phyloP scores from a whole-genome alignment of 2,888 invertebrate species.

The Nephrotoma flavescens region DNA sequence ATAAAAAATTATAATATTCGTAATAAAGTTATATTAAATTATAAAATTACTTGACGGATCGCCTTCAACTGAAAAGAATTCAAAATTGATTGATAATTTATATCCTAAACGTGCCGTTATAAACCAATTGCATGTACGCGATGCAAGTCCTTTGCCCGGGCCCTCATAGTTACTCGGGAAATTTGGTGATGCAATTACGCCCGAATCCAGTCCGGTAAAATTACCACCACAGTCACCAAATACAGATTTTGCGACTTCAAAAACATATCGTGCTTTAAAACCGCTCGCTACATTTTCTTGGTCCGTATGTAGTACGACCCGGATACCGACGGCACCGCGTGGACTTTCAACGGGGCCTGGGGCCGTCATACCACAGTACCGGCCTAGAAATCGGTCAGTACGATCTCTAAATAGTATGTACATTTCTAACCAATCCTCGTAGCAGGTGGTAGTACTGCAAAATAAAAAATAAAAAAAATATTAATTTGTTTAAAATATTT shows the following conservation, averaged over 20 bases:
- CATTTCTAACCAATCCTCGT: slow-evolving; percentile 89
- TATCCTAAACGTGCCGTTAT: slow-evolving; percentile 76
- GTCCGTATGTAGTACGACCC: slow-evolving; percentile 80
- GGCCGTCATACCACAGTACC: slow-evolving; percentile 80
- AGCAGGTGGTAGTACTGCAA: slow-evolving; percentile 56
- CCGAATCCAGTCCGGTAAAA: slow-evolving; percentile 69
- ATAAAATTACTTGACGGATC: slow-evolving; percentile 57
- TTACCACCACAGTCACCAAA: slow-evolving; percentile 90
- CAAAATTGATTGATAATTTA: slow-evolving; percentile 81
- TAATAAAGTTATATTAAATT: neutral
- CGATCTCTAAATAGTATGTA: slow-evolving; percentile 78
- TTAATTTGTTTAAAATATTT: neutral
- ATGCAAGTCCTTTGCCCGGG: slow-evolving; percentile 61
- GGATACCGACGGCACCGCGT: slow-evolving; percentile 72
- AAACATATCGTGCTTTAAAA: slow-evolving; percentile 90
- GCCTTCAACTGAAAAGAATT: slow-evolving; percentile 87
- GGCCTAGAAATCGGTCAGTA: slow-evolving; percentile 69
- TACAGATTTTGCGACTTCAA: slow-evolving; percentile 75
- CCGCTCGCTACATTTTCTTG: slow-evolving; percentile 79
- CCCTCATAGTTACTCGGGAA: slow-evolving; percentile 83
- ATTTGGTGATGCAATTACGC: slow-evolving; percentile 75
- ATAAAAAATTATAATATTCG: slow-evolving; percentile 3
- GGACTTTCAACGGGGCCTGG: slow-evolving; percentile 94
- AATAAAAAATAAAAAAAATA: slow-evolving; percentile 7
- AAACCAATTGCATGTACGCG: slow-evolving; percentile 93